Base-by-base conservation (phyloP, 1,140 invertebrate species). In the Drosophila kepulauana region DNA sequence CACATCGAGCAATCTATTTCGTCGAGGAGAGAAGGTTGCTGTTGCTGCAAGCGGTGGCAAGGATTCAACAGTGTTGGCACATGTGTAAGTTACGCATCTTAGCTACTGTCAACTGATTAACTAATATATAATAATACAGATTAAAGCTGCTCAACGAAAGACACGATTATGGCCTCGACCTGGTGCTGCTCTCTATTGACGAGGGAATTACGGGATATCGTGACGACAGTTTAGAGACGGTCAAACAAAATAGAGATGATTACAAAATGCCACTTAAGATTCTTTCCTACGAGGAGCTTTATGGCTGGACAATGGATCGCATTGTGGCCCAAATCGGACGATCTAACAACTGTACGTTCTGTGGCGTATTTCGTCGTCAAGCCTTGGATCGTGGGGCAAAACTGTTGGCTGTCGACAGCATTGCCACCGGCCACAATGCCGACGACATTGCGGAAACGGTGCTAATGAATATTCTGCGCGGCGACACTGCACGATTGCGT, bases 301-400 rank as follows among this genome's bases (percentile, higher is more conserved):
- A 99, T 95, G 99, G 99, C 0, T 99, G 99, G 99, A 99, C 98
- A 15, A 99, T 99, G 99, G 99, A 99, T 94, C 96, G 97, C 87
- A 99, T 99, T 93, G 99, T 99, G 2, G 95, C 96, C 0, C 93
- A 97, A 94, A 98, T 99, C 78, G 99, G 99, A 0, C 95, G 96
- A 54, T 99, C 98, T 93, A 99, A 99, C 93, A 99, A 99, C 93
- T 99, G 99, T 91, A 99, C 99, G 43, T 99, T 99, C 93, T 99
- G 99, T 95, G 99, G 99, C 35, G 98, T 99, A 13, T 99, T 99
- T 92, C 94, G 99, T 66, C 94, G 99, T 61, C 98, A 99, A 93
- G 99, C 99, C 16, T 93, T 99, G 35, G 99, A 99, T 91, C 94
- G 98, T 86, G 99, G 98, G 8, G 98, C 98, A 2, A 94, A 96